phyloP scores from a whole-genome alignment of 2,888 invertebrate genomes.

The Electrophaes corylata region DNA sequence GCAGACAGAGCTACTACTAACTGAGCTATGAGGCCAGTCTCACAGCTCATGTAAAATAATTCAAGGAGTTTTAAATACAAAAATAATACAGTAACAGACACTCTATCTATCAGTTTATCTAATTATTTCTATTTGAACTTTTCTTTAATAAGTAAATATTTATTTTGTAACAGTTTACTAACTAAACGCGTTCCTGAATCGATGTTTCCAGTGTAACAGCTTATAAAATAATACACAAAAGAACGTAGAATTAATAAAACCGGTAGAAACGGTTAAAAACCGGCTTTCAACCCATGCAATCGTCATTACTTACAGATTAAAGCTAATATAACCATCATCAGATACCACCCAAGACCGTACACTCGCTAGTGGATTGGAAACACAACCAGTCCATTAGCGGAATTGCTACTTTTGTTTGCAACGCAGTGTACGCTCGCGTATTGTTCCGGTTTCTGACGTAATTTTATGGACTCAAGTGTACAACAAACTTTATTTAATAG shows the following conservation, averaged over 20 bases:
- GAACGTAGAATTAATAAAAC: background rate
- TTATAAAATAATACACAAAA: background rate
- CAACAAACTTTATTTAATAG: background rate
- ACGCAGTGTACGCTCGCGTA: constrained; percentile 35
- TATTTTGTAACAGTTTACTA: too few relatives aligned
- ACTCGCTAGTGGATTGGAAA: constrained; percentile 38
- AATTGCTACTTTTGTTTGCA: constrained; percentile 61
- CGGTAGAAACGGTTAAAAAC: background rate
- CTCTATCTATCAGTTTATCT: too few relatives aligned
- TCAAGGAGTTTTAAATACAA: too few relatives aligned
- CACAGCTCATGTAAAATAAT: too few relatives aligned
- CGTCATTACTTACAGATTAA: constrained; percentile 1
- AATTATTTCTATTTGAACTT: too few relatives aligned
- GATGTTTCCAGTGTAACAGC: too few relatives aligned
- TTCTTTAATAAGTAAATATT: too few relatives aligned
- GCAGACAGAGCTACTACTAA: too few relatives aligned
- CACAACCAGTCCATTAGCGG: constrained; percentile 55
- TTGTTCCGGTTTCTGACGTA: constrained; percentile 16
- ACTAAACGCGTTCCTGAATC: too few relatives aligned
- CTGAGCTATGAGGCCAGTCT: too few relatives aligned
- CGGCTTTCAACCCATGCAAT: background rate
- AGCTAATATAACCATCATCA: constrained; percentile 25
- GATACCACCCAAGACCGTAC: constrained; percentile 20
- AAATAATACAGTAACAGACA: too few relatives aligned
- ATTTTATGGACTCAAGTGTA: constrained; percentile 15